phyloP scores from a whole-genome alignment of 1,140 invertebrate genomes.

The Aphaenogaster ashmeadi region DNA sequence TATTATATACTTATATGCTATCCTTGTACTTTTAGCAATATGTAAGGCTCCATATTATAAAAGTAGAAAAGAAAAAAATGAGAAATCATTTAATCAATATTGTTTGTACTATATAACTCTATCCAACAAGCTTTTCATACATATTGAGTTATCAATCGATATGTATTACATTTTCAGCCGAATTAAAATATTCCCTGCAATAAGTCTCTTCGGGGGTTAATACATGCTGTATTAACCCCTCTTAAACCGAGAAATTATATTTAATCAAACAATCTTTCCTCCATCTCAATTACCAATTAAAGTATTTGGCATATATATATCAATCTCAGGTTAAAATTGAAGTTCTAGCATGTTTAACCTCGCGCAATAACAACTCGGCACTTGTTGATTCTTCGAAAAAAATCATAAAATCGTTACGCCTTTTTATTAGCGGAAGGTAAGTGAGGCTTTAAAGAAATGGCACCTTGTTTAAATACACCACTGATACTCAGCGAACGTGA shows the following conservation, averaged over 20 bases:
- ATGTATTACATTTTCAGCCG: background rate
- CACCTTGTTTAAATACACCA: constrained; percentile 81
- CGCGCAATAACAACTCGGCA: background rate
- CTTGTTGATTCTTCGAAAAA: constrained; percentile 15
- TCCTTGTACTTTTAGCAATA: constrained; percentile 1
- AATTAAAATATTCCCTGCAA: constrained; percentile 23
- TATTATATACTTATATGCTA: background rate
- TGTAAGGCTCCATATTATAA: constrained; percentile 42
- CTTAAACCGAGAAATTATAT: background rate
- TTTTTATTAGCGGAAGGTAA: constrained; percentile 86
- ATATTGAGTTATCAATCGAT: constrained; percentile 23
- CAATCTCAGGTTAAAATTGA: background rate
- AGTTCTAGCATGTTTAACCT: background rate
- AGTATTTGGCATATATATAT: background rate
- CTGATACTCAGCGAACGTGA: constrained; percentile 84
- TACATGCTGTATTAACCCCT: background rate
- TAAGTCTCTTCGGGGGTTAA: background rate
- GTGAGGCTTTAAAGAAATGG: constrained; percentile 81
- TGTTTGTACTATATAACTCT: constrained; percentile 41
- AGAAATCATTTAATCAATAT: constrained; percentile 32
- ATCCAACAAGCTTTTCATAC: constrained; percentile 8
- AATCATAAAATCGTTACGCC: constrained; percentile 73
- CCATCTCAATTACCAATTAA: constrained; percentile 22
- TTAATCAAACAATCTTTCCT: background rate
- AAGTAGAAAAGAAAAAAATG: constrained; percentile 45